Evolutionary conservation across 1,140 invertebrate genomes (phyloP), one percentile per base, ranked within the genome.

Genomic region (Drosophila murphyi): DNA sequence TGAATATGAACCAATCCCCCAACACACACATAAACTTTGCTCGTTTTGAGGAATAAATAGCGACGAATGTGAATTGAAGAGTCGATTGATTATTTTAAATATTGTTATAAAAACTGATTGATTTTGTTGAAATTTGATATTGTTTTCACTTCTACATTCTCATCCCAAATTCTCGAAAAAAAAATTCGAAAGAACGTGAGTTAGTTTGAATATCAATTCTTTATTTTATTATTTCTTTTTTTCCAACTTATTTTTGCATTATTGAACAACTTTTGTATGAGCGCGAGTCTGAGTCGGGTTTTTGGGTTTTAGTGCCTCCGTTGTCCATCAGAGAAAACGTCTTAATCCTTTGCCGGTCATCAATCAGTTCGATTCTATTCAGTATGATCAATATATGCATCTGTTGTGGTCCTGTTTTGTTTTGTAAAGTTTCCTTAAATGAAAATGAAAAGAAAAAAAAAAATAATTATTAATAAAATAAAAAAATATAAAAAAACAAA

Each of bases 351-450:
- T 83, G 76, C 80, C 83, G 68, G 65, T 77, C 85, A 83, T 75
- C 51, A 86, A 76, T 80, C 85, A 83, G 83, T 87, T 87, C 52
- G 77, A 83, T 87, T 87, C 67, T 74, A 80, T 83, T 87, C 72
- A 72, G 78, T 89, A 80, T 74, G 73, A 89, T 85, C 86, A 78
- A 88, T 57, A 80, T 59, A 75, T 78, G 85, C 85, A 90, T 89
- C 85, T 89, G 85, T 89, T 89, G 85, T 89, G 85, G 85, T 89
- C 86, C 85, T 89, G 85, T 89, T 90, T 88, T 88, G 83, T 91
- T 91, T 90, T 91, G 88, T 91, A 91, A 88, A 91, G 88, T 91
- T 91, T 89, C 83, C 80, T 91, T 89, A 90, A 85, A 89, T 82
- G 78, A 89, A 85, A 85, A 80, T 68, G 74, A 68, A 76, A 69